phyloP scores from a whole-genome alignment of 2,888 invertebrate species.

The Sphecodes monilicornis region DNA sequence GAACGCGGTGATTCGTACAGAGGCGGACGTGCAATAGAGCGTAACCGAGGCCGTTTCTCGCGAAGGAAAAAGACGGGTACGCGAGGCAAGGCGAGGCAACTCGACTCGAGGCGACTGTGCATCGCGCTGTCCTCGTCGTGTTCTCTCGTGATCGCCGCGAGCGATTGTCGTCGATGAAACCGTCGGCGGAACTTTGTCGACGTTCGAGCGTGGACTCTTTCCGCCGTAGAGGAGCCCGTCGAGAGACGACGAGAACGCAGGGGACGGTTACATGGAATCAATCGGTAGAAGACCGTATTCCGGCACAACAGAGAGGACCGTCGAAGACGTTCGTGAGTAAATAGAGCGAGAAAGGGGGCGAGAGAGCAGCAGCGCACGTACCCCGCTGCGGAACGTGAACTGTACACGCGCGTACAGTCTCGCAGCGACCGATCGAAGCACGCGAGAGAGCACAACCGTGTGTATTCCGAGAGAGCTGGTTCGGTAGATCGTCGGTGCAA shows the following conservation, averaged over 20 bases:
- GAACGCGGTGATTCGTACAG: slow-evolving; percentile 61
- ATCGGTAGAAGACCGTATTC: slow-evolving; percentile 30
- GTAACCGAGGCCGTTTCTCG: slow-evolving; percentile 58
- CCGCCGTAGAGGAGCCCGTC: slow-evolving; percentile 14
- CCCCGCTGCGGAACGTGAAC: slow-evolving; percentile 40
- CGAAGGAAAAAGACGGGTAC: slow-evolving; percentile 41
- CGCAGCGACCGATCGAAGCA: slow-evolving; percentile 64
- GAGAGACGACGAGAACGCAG: slow-evolving; percentile 4
- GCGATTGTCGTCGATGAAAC: slow-evolving; percentile 63
- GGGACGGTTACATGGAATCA: slow-evolving; percentile 42
- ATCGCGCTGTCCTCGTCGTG: slow-evolving; percentile 41
- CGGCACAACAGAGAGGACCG: slow-evolving; percentile 31
- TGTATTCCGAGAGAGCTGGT: slow-evolving; percentile 43
- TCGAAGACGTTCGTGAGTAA: slow-evolving; percentile 62
- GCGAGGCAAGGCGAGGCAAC: background rate
- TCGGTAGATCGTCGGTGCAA: slow-evolving; percentile 43
- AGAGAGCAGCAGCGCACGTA: slow-evolving; percentile 43
- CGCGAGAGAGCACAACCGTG: slow-evolving; percentile 42
- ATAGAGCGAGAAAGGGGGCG: slow-evolving; percentile 56
- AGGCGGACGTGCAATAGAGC: slow-evolving; percentile 55
- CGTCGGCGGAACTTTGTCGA: slow-evolving; percentile 47
- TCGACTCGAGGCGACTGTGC: slow-evolving; percentile 12
- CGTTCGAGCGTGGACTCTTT: slow-evolving; percentile 48
- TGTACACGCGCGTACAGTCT: slow-evolving; percentile 41
- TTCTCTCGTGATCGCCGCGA: slow-evolving; percentile 27